These are phyloP conservation scores for Pseudomugil tenellus DNA, from an alignment of 2,797 vertebrate genomes.

Conservation along the genomic window DNA sequence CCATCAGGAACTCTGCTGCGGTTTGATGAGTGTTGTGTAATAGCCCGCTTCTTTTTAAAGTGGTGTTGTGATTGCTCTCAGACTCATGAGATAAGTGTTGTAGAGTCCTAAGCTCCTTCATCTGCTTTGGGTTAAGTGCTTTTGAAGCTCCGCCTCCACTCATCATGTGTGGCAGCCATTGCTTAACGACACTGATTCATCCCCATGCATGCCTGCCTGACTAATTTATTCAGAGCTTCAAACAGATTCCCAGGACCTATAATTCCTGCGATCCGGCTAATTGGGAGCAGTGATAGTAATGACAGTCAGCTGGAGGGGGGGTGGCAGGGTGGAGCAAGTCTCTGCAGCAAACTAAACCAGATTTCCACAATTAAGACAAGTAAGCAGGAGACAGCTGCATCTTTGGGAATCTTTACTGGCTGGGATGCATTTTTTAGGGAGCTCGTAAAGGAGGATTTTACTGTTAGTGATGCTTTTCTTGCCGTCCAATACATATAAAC, in stretches of 20 bases:
- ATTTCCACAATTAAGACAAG: neutral
- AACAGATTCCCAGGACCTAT: neutral
- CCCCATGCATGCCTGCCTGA: neutral
- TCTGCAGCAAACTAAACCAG: neutral
- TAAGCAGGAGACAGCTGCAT: too few relatives aligned
- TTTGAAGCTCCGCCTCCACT: neutral
- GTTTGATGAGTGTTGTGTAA: neutral
- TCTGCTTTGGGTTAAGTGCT: neutral
- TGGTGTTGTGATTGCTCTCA: slow-evolving; percentile 5
- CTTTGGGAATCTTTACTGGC: neutral
- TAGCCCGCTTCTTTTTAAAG: slow-evolving; percentile 15
- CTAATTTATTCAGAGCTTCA: neutral
- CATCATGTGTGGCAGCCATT: neutral
- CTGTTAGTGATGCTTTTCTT: neutral
- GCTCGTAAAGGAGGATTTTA: neutral
- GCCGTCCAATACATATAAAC: neutral
- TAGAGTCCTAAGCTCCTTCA: neutral
- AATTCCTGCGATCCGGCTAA: neutral
- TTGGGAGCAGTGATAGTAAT: neutral
- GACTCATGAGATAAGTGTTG: slow-evolving; percentile 20
- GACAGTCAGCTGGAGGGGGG: neutral
- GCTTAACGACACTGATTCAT: neutral
- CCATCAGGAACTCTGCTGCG: neutral
- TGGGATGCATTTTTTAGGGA: neutral
- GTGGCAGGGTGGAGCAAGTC: neutral